These are phyloP conservation scores for Rhabdophis nuchalis DNA, from an alignment of 2,797 vertebrate species.

Conservation along the genomic window DNA sequence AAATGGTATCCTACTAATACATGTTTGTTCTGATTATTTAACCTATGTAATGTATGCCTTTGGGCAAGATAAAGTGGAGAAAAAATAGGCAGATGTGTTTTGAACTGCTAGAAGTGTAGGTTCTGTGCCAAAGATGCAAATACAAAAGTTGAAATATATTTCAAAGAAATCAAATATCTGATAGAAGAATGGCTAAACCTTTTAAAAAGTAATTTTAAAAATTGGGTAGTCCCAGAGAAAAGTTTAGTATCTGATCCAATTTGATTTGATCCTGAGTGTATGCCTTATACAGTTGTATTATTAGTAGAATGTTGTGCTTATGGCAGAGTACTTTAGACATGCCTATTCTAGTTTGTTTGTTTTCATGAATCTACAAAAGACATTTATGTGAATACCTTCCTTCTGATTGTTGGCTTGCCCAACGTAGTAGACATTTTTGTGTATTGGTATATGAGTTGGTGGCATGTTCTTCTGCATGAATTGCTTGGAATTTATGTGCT, in stretches of 20 bases:
- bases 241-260: not conserved
- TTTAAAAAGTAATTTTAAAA: not conserved
- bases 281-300: not conserved
- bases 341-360: not conserved
- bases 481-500: constrained; percentile 10
- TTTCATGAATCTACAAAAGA: not conserved
- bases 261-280: not conserved
- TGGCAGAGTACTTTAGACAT: not conserved
- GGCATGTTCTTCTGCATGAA: not conserved
- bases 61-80: not conserved
- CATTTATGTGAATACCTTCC: not conserved
- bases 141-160: not conserved
- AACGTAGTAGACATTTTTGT: not conserved
- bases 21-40: not conserved
- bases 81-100: not conserved
- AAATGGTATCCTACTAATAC: not conserved
- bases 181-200: not conserved
- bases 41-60: not conserved
- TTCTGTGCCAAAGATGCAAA: not conserved
- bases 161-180: not conserved
- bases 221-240: not conserved
- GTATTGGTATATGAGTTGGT: not conserved
- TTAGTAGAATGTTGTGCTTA: not conserved
- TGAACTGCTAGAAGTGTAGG: not conserved
- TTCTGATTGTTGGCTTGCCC: not conserved